A percentile compares a stretch with the other conserved stretches of the same genome.
phyloP scores from a whole-genome alignment of 2,888 invertebrate species.

The Pseudanteris insignis region DNA sequence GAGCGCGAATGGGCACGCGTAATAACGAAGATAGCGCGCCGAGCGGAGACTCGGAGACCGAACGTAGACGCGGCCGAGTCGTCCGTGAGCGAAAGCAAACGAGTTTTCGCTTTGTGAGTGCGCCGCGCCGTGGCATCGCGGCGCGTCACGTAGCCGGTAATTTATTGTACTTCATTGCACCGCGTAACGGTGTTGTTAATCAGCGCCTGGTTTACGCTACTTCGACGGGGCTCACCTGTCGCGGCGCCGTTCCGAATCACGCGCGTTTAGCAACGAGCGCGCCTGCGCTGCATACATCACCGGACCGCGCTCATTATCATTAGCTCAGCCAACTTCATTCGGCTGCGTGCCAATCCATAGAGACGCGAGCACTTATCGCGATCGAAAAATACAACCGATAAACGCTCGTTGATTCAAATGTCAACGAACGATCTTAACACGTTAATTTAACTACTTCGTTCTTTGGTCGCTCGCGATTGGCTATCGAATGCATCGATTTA shows the following conservation, averaged over 20 bases:
- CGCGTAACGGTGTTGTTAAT: constrained; percentile 59
- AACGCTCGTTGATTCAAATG: too few species aligned
- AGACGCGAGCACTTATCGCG: background rate
- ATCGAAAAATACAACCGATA: constrained; percentile 10
- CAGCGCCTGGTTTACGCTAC: constrained; percentile 50
- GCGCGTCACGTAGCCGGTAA: constrained; percentile 51
- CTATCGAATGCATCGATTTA: too few species aligned
- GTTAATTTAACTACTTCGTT: too few species aligned
- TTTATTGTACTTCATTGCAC: constrained; percentile 57
- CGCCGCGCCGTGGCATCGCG: constrained; percentile 27
- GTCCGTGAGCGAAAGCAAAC: constrained; percentile 48
- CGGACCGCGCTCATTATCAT: constrained; percentile 35
- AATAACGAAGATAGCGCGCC: constrained; percentile 39
- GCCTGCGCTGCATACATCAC: constrained; percentile 30
- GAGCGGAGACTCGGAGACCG: constrained; percentile 36
- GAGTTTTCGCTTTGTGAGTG: constrained; percentile 53
- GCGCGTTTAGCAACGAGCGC: constrained; percentile 29
- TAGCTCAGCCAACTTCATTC: constrained; percentile 22
- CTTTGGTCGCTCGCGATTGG: too few species aligned
- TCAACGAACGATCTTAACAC: too few species aligned
- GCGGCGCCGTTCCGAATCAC: constrained; percentile 46
- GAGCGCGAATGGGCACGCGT: constrained; percentile 27
- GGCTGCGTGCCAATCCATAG: too few species aligned
- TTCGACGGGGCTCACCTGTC: constrained; percentile 48
- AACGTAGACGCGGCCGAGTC: constrained; percentile 42